Conservation (phyloP, 1,140 invertebrate species). For the Conopomorpha cramerella region DNA sequence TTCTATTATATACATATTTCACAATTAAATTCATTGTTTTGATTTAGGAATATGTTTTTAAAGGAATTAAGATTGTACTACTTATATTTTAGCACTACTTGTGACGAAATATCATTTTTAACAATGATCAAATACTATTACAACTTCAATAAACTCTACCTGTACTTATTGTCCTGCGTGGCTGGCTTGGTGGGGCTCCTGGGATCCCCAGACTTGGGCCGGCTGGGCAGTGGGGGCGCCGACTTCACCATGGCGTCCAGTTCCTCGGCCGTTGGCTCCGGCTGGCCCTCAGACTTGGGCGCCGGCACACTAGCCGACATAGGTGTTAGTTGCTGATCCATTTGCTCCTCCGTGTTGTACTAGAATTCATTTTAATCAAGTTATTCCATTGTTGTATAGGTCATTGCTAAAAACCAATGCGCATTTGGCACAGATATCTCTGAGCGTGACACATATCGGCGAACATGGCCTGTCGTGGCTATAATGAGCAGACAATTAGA, state of each 20-base stretch:
- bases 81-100: too few relatives aligned
- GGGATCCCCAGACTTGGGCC: conserved; percentile 39
- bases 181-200: conserved; percentile 35
- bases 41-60: too few relatives aligned
- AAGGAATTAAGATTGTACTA: too few relatives aligned
- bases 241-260: conserved; percentile 26
- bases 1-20: too few relatives aligned
- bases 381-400: neutral
- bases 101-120: too few relatives aligned
- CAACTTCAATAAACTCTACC: too few relatives aligned
- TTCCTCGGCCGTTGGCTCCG: conserved; percentile 14
- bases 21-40: too few relatives aligned
- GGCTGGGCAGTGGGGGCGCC: conserved; percentile 27
- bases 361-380: conserved; percentile 7
- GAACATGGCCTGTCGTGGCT: too few relatives aligned
- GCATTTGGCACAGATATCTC: neutral
- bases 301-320: conserved; percentile 34
- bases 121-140: too few relatives aligned
- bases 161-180: conserved; percentile 23
- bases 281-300: neutral
- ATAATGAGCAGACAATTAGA: too few relatives aligned
- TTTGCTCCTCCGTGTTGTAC: conserved; percentile 33
- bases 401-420: neutral
- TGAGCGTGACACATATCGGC: neutral
- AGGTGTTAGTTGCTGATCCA: conserved; percentile 24